Evolutionary conservation across 2,113 vertebrate species (phyloP), one percentile per base, ranked within the genome.

Genomic region (Silurus meridionalis): DNA sequence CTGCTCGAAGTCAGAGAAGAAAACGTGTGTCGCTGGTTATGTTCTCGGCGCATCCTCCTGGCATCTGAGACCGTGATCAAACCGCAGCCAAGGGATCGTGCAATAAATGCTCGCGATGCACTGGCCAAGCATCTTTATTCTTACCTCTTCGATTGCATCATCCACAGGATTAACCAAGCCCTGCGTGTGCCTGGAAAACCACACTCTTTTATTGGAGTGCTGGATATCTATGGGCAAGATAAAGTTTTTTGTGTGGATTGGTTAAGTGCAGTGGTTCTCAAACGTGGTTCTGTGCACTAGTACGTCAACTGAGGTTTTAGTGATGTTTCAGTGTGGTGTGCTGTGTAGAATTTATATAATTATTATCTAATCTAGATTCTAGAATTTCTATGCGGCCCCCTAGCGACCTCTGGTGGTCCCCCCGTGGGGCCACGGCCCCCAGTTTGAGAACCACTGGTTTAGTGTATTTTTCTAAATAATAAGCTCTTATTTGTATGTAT

Each of bases 211-310:
- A 97, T 98, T 72, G 98, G 98, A 48, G 98, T 99, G 75, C 93
- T 99, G 95, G 98, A 99, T 91, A 99, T 99, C 91, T 99, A 99
- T 87, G 98, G 98, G 98, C 99, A 95, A 95, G 78, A 57, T 19
- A 87, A 63, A 63, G 2, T 19, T 77, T 2, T n/a, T 77, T 77
- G 5, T 25, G 10, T 25, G 23, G 1, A 55, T 55, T 55, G n/a
- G 11, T 77, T 77, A 52, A 1, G 48, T 7, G 13, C 28, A 37
- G 28, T 37, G 28, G 28, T 37, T 37, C 28, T 37, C 28, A 37
- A 37, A 37, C 28, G 28, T 37, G n/a, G 37, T 37, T 37, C 37
- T 37, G 37, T 37, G 37, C 37, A 37, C 2, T 37, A 37, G 37
- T 37, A 2, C 2, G 37, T 37, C 37, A 37, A 37, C 37, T 0